Evolutionary conservation across 2,797 vertebrate species (phyloP).

Genomic region (Micrastur ruficollis): DNA sequence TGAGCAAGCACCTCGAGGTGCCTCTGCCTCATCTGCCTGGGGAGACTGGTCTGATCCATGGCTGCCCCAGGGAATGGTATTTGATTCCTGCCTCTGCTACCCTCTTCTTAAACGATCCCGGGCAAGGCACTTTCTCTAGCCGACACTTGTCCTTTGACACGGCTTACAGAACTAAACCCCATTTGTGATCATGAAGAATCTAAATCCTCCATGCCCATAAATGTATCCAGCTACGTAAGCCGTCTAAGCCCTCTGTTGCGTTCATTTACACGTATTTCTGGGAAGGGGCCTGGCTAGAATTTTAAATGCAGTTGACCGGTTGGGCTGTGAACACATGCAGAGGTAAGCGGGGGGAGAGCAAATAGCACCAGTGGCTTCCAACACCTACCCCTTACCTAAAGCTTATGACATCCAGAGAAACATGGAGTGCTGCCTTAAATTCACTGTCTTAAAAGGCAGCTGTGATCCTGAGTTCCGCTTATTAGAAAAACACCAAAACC

Average conservation of each 20-base stretch:
- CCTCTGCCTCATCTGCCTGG: not conserved
- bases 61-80: not conserved
- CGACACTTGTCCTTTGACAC: not conserved
- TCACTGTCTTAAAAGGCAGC: not conserved
- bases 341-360: not conserved
- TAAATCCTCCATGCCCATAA: not conserved
- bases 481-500: not conserved
- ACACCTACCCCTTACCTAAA: not conserved
- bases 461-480: not conserved
- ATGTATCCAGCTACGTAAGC: not conserved
- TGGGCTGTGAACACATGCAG: not conserved
- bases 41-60: not conserved
- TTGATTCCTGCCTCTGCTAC: not conserved
- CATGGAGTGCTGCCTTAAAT: not conserved
- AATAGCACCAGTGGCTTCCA: fast-evolving
- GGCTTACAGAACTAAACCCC: not conserved
- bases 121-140: not conserved
- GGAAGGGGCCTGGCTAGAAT: not conserved
- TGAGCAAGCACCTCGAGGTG: not conserved
- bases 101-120: not conserved
- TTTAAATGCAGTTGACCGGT: not conserved
- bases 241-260: fast-evolving
- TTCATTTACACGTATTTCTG: not conserved
- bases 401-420: not conserved
- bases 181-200: not conserved